These are phyloP conservation scores for Liodrosophila aerea DNA, from an alignment of 2,888 invertebrate genomes.

Conservation along the genomic window DNA sequence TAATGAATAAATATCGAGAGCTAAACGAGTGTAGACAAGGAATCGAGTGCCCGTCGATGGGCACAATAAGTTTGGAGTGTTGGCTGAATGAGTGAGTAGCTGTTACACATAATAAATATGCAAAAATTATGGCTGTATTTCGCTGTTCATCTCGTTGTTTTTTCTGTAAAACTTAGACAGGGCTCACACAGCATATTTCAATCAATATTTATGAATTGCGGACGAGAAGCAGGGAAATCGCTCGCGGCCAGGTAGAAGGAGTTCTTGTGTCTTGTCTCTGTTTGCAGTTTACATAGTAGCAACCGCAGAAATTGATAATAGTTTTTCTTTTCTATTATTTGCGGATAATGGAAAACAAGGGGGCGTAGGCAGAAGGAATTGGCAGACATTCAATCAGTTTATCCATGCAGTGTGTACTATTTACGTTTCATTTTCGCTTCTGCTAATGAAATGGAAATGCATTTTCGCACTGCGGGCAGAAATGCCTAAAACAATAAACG, in stretches of 20 bases:
- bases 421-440: too few species aligned
- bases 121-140: slow-evolving; percentile 29
- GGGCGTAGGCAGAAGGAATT: too few species aligned
- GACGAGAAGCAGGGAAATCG: too few species aligned
- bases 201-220: slow-evolving; percentile 53
- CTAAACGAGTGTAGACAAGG: not conserved
- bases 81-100: slow-evolving; percentile 3
- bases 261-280: not conserved
- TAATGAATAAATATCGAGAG: slow-evolving; percentile 41
- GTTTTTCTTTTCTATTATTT: not conserved
- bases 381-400: too few species aligned
- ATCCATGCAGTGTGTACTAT: too few species aligned
- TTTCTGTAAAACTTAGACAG: slow-evolving; percentile 14
- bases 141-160: slow-evolving; percentile 19
- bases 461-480: too few species aligned
- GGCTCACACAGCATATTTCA: slow-evolving; percentile 23
- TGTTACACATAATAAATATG: slow-evolving; percentile 37
- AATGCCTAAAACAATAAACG: too few species aligned
- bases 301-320: too few species aligned
- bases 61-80: slow-evolving; percentile 6
- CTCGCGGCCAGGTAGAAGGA: not conserved
- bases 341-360: too few species aligned
- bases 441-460: too few species aligned
- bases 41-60: slow-evolving; percentile 1
- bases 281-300: too few species aligned